Conservation (phyloP, 2,888 invertebrate species). For the Dendrolimus houi region DNA sequence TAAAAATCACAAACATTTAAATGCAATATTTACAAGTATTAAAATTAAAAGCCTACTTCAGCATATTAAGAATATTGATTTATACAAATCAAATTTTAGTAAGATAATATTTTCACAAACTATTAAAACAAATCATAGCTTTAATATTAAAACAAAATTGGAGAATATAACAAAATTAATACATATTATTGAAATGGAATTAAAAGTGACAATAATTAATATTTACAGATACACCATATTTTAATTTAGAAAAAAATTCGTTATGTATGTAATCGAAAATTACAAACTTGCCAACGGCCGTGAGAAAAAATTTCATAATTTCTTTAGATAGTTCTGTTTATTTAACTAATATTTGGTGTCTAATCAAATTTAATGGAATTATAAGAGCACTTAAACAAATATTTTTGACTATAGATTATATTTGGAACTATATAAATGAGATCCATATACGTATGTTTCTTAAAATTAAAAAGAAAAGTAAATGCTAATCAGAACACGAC, state of each 20-base stretch:
- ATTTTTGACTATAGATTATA: constrained; percentile 62
- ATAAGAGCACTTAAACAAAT: constrained; percentile 32
- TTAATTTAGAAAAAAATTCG: constrained; percentile 12
- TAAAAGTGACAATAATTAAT: constrained; percentile 15
- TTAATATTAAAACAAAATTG: constrained; percentile 27
- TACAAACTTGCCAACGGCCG: background rate
- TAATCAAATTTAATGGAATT: constrained; percentile 44
- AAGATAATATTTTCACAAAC: background rate
- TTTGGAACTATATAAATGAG: constrained; percentile 72
- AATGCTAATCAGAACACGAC: constrained; percentile 20
- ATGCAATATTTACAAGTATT: constrained; percentile 67
- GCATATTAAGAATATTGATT: constrained; percentile 21
- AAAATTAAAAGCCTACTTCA: constrained; percentile 29
- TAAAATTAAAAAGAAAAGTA: constrained; percentile 30
- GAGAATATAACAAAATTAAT: constrained; percentile 37
- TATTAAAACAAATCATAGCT: constrained; percentile 35
- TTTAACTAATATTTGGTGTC: constrained; percentile 71
- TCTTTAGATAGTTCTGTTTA: constrained; percentile 16
- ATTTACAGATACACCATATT: constrained; percentile 35
- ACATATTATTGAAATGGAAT: constrained; percentile 21
- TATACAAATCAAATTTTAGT: constrained; percentile 34
- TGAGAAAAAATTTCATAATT: background rate
- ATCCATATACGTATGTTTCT: constrained; percentile 36
- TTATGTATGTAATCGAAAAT: constrained; percentile 11
- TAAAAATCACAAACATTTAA: constrained; percentile 64